Conservation (phyloP, 1,140 invertebrate species). For the Coptotermes formosanus region DNA sequence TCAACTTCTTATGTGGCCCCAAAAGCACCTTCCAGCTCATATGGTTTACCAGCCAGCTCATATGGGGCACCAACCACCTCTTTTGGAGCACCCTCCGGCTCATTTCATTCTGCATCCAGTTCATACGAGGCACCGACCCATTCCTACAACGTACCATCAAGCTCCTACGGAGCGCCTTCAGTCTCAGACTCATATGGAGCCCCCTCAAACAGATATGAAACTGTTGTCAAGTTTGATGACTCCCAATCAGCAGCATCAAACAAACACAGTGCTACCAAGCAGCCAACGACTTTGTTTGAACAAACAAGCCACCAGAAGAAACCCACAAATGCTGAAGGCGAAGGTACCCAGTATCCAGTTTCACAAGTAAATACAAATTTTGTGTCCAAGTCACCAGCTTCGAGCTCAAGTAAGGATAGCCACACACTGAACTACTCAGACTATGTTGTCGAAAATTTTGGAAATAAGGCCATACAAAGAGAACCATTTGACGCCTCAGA, state of each 20-base stretch:
- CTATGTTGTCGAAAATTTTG: not conserved
- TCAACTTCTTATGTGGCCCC: not conserved
- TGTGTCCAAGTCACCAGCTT: not conserved
- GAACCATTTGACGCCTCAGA: not conserved
- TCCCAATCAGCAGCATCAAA: constrained; percentile 3
- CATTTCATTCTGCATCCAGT: not conserved
- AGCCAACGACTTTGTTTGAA: no score
- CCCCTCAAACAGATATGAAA: constrained; percentile 21
- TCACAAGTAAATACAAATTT: constrained; percentile 17
- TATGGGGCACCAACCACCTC: constrained; percentile 29
- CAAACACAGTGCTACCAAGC: constrained; percentile 21
- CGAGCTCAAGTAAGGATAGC: not conserved
- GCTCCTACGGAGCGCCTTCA: constrained; percentile 33
- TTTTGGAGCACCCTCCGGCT: not conserved
- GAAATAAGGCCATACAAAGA: not conserved
- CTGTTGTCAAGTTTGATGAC: constrained; percentile 21
- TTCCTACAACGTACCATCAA: not conserved
- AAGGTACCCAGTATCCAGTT: not conserved
- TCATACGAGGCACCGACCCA: constrained; percentile 1
- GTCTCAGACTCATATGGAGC: constrained; percentile 26
- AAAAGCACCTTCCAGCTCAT: not conserved
- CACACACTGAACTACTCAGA: not conserved
- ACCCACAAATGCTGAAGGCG: not conserved
- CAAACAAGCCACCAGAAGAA: not conserved
- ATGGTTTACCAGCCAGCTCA: constrained; percentile 20